phyloP scores from a whole-genome alignment of 2,113 vertebrate species.

The Oncorhynchus kisutch region DNA sequence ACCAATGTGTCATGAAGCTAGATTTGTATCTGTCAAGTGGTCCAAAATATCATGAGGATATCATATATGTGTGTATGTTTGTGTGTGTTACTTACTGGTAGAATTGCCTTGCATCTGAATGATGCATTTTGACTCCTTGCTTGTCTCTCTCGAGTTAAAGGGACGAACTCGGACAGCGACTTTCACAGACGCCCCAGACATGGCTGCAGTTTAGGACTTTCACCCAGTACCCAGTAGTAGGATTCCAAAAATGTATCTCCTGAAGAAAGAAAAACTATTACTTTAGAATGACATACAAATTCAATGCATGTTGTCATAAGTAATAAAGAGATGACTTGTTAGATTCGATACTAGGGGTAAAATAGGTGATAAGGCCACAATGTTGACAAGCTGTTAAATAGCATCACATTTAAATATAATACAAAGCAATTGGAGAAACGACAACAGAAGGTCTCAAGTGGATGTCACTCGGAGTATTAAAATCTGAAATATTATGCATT shows the following conservation, averaged over 20 bases:
- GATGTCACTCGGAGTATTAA: too few species aligned
- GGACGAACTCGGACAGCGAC: slow-evolving; percentile 95
- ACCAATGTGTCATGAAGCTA: neutral
- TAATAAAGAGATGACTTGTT: too few species aligned
- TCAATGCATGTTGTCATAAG: neutral
- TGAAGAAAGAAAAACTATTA: slow-evolving; percentile 36
- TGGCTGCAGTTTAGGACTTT: slow-evolving; percentile 60
- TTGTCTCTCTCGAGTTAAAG: slow-evolving; percentile 92
- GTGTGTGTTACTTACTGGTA: slow-evolving; percentile 85
- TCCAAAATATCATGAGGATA: neutral
- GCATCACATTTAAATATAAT: too few species aligned
- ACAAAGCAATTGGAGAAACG: too few species aligned
- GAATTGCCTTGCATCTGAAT: slow-evolving; percentile 99
- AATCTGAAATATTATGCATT: too few species aligned
- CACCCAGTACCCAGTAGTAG: slow-evolving; percentile 30
- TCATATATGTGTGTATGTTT: neutral
- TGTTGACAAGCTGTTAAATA: too few species aligned
- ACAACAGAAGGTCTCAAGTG: too few species aligned
- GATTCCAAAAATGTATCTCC: slow-evolving; percentile 42
- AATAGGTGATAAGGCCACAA: too few species aligned
- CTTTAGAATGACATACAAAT: neutral
- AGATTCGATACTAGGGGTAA: too few species aligned
- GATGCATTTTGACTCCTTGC: slow-evolving; percentile 98
- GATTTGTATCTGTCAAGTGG: neutral
- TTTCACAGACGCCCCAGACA: slow-evolving; percentile 98